Evolutionary conservation across 2,113 vertebrate species (phyloP).

Genomic region (Prietella phreatophila): DNA sequence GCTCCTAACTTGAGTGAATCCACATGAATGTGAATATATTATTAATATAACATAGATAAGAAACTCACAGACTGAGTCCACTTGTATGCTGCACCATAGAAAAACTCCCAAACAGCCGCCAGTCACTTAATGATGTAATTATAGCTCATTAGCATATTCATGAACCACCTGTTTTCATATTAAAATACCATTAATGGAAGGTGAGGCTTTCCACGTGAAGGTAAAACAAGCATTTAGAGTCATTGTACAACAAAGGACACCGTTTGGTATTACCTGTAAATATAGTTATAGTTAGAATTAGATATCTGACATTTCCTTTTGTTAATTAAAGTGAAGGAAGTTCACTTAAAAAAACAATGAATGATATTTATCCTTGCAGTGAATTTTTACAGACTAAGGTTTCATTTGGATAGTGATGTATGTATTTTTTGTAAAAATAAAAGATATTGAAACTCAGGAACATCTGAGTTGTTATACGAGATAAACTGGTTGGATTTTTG

Average conservation of each 20-base stretch:
- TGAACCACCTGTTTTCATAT: not conserved
- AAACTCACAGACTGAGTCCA: not conserved
- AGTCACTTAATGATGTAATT: not conserved
- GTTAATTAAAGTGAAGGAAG: too few relatives aligned
- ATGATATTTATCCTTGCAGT: too few relatives aligned
- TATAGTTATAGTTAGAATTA: too few relatives aligned
- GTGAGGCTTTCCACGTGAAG: not conserved
- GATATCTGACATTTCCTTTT: too few relatives aligned
- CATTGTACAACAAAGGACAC: not conserved
- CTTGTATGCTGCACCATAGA: too few relatives aligned
- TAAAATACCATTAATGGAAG: not conserved
- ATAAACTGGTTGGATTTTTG: too few relatives aligned
- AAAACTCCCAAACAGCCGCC: not conserved
- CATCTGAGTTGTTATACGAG: too few relatives aligned
- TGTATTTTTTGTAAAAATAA: too few relatives aligned
- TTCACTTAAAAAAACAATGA: too few relatives aligned
- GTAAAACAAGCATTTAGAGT: not conserved
- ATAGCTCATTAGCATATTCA: conserved; percentile 7
- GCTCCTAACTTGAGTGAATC: not conserved
- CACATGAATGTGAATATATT: not conserved
- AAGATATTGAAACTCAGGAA: too few relatives aligned
- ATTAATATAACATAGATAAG: not conserved
- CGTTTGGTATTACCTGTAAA: not conserved
- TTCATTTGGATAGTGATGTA: too few relatives aligned
- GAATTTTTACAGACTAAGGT: too few relatives aligned